phyloP scores from a whole-genome alignment of 2,888 invertebrate genomes.

The Dinocampus coccinellae region DNA sequence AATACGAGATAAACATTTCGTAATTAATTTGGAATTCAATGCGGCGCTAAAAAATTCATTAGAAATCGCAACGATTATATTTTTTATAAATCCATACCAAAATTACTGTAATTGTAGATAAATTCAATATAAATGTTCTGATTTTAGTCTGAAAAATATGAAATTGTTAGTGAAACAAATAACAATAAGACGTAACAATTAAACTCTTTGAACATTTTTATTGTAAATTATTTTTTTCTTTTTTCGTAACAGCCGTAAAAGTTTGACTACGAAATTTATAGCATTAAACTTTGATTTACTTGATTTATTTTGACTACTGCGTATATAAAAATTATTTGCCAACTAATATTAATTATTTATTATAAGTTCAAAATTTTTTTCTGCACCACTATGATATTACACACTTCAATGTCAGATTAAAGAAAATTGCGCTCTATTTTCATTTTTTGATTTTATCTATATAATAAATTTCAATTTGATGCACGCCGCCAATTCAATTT shows the following conservation, averaged over 20 bases:
- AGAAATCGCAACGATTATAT: neutral
- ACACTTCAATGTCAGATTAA: neutral
- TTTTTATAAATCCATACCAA: slow-evolving; percentile 15
- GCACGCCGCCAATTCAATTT: slow-evolving; percentile 29
- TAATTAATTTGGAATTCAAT: neutral
- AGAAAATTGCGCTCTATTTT: neutral
- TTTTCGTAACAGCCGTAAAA: neutral
- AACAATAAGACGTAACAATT: neutral
- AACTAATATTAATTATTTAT: neutral
- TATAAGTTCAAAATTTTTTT: neutral
- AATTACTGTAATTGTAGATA: slow-evolving; percentile 24
- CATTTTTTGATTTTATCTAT: neutral
- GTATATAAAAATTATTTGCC: neutral
- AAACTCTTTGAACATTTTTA: neutral
- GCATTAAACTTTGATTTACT: neutral
- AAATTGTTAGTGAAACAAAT: neutral
- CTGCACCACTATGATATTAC: neutral
- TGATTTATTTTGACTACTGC: neutral
- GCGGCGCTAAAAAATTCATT: slow-evolving; percentile 7
- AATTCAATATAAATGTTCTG: slow-evolving; percentile 1
- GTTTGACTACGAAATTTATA: neutral
- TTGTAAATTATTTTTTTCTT: neutral
- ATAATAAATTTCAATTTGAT: slow-evolving; percentile 16
- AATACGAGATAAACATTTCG: neutral
- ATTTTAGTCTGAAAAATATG: neutral